Evolutionary conservation across 2,888 invertebrate genomes (phyloP), one percentile per base, ranked within the genome.

Genomic region (Sinhomidia bicolor): DNA sequence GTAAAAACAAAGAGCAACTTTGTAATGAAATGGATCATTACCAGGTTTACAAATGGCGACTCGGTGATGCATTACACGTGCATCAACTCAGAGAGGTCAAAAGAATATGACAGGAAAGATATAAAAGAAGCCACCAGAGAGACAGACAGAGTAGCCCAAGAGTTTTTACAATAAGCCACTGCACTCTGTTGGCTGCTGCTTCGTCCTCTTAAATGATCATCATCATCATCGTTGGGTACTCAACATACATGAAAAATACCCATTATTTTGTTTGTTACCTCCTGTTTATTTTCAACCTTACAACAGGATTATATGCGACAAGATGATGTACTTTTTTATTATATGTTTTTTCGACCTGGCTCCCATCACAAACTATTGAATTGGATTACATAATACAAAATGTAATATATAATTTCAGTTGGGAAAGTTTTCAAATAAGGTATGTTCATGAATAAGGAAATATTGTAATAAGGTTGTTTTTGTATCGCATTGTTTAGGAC

Each of bases 341-440:
- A 36, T 41, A 32, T 68, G 14, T 17, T 36, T 26, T 41, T 36
- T 68, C 10, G 17, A 12, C 68, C n/a, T 41, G 6, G 0, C 14
- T 29, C n/a, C n/a, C n/a, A 36, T 68, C 36, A 68, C n/a, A 68
- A 32, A 68, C 36, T 17, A 68, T 41, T 14, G 36, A 41, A 68
- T 36, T 36, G 17, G 68, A 68, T 68, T 68, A 32, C 17, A 7
- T n/a, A 17, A n/a, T n/a, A 41, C n/a, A 17, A 10, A 60, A 26
- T 23, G 10, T 20, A 57, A 60, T 60, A 60, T 26, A 51, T 51
- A 6, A 51, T 6, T 60, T 23, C 3, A 23, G 23, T 23, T 60
- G 9, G 9, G 0, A 60, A 60, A 60, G 60, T 60, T 54, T 62
- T 7, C 5, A 62, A 62, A 62, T 23, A 57, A 0, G 1, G 62